Percentiles rank a stretch among this genome's conserved stretches.
Evolutionary conservation across 2,888 invertebrate genomes (phyloP).

Genomic region (Pachymerium ferrugineum): DNA sequence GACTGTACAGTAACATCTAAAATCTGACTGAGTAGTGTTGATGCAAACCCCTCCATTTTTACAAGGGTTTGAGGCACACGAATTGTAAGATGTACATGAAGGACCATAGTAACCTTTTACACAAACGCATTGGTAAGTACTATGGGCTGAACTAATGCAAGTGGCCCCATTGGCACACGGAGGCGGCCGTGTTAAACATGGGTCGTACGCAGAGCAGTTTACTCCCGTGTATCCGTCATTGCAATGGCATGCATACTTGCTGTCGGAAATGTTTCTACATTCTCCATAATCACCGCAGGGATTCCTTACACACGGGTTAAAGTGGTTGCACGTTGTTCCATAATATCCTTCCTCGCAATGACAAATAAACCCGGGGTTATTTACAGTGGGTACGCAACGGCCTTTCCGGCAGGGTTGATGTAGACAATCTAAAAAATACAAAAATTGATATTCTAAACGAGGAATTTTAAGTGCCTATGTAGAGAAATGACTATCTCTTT

Average conservation of each 20-base stretch:
- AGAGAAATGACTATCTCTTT: too few relatives aligned
- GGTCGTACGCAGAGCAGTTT: conserved; percentile 36
- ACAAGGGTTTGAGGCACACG: conserved; percentile 42
- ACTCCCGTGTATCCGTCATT: conserved; percentile 35
- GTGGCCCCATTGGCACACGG: conserved; percentile 37
- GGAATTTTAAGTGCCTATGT: too few relatives aligned
- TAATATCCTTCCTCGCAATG: conserved; percentile 36
- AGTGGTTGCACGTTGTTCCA: conserved; percentile 35
- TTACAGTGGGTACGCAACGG: conserved; percentile 29
- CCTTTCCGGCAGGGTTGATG: conserved; percentile 35
- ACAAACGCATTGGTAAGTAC: conserved; percentile 40
- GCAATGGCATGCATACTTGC: conserved; percentile 36
- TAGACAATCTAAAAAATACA: conserved; percentile 34
- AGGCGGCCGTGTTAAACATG: conserved; percentile 35
- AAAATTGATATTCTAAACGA: too few relatives aligned
- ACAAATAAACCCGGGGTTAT: conserved; percentile 36
- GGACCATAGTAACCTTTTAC: conserved; percentile 41
- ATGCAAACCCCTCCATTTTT: conserved; percentile 42
- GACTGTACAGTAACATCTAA: conserved; percentile 33
- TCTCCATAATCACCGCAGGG: conserved; percentile 37
- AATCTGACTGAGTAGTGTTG: conserved; percentile 38
- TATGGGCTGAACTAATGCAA: conserved; percentile 33
- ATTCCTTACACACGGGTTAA: conserved; percentile 36
- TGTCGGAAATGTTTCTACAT: conserved; percentile 36
- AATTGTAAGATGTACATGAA: conserved; percentile 40